A percentile compares a stretch with the other conserved stretches of the same genome.
phyloP scores from a whole-genome alignment of 2,113 vertebrate species.

The Notarius lentiginosus region DNA sequence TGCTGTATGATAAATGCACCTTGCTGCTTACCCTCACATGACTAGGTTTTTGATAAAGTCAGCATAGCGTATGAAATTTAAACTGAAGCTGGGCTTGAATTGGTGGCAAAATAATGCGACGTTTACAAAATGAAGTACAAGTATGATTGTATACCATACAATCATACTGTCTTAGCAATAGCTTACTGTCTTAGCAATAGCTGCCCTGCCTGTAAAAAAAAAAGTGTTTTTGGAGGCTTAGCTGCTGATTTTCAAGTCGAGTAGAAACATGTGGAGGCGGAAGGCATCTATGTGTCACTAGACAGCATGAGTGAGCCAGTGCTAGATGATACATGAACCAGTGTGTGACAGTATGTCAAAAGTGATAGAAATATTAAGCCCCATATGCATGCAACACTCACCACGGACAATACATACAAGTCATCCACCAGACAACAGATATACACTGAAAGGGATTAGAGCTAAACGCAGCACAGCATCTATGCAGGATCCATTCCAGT shows the following conservation, averaged over 20 bases:
- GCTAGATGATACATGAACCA: constrained; percentile 7
- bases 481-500: neutral
- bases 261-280: constrained; percentile 27
- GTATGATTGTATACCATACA: neutral
- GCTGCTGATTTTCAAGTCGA: constrained; percentile 19
- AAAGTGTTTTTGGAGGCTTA: constrained; percentile 1
- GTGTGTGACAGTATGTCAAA: constrained; percentile 7
- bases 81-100: neutral
- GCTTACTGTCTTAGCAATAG: constrained; percentile 2
- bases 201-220: neutral
- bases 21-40: constrained; percentile 26
- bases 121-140: neutral
- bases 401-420: neutral
- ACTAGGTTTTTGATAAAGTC: constrained; percentile 38
- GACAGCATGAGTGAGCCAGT: constrained; percentile 45
- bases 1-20: constrained; percentile 24
- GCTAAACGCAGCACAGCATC: neutral
- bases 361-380: constrained; percentile 27
- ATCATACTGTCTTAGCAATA: too few species aligned
- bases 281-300: constrained; percentile 14
- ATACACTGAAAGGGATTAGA: neutral
- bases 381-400: constrained; percentile 57
- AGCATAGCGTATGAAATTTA: neutral
- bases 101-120: too few species aligned
- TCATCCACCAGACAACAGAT: neutral